Conservation (phyloP, 53 echinoderm and acorn worm genomes). For the Echinarachnius parma region DNA sequence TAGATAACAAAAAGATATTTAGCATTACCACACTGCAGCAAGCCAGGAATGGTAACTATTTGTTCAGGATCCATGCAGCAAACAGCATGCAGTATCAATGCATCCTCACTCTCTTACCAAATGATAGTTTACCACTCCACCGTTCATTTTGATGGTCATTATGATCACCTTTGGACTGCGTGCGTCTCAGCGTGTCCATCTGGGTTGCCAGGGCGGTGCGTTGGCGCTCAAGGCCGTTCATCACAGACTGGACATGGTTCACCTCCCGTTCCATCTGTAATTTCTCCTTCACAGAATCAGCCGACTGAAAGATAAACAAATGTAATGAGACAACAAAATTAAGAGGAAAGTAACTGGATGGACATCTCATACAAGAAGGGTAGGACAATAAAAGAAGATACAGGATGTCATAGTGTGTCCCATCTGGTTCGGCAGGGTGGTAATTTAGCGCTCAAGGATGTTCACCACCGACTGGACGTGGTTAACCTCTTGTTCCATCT, state of each 20-base stretch:
- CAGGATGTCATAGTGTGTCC: background rate
- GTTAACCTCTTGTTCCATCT: no score
- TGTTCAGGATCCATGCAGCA: conserved; percentile 10
- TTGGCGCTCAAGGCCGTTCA: conserved; percentile 74
- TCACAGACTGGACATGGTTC: conserved; percentile 69
- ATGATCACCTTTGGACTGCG: conserved; percentile 37
- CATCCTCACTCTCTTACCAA: conserved; percentile 42
- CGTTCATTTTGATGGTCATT: conserved; percentile 1
- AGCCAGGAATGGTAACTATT: conserved; percentile 25
- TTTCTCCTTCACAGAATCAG: conserved; percentile 52
- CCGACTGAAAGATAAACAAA: conserved; percentile 27
- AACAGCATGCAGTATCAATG: conserved; percentile 38
- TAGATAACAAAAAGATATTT: no score
- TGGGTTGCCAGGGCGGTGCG: conserved; percentile 58
- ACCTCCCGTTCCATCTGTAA: conserved; percentile 83
- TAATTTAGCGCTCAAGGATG: no score
- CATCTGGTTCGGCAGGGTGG: no score
- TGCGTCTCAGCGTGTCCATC: conserved; percentile 61
- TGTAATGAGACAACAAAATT: background rate
- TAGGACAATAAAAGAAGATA: background rate
- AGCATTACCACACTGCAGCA: no score
- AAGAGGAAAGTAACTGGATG: background rate
- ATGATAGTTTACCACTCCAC: conserved; percentile 21
- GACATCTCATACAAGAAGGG: no score
- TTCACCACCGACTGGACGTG: no score